Conservation (phyloP, 53 echinoderm and acorn worm species). For the Patiria pectinifera region DNA sequence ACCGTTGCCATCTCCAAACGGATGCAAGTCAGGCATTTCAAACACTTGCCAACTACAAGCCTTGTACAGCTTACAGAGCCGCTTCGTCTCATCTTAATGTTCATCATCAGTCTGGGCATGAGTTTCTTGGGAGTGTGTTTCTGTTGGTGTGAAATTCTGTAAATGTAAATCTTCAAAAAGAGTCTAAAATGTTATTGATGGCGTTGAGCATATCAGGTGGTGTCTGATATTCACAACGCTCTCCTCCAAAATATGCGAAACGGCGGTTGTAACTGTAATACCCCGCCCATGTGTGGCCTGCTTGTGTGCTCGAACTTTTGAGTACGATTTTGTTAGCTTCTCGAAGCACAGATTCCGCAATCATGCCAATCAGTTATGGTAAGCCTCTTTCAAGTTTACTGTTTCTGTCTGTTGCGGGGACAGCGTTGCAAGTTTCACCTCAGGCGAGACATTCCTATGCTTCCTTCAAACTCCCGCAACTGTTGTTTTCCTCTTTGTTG, state of each 20-base stretch:
- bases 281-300: not conserved
- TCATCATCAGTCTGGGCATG: too few relatives aligned
- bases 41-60: too few relatives aligned
- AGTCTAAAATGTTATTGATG: too few relatives aligned
- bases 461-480: slow-evolving; percentile 22
- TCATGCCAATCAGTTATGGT: not conserved
- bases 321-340: slow-evolving; percentile 21
- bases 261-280: slow-evolving; percentile 2
- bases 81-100: too few relatives aligned
- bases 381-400: slow-evolving; percentile 2
- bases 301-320: not conserved
- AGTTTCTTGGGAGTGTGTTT: not conserved
- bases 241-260: too few relatives aligned
- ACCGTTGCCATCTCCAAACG: slow-evolving; percentile 34
- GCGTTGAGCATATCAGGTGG: too few relatives aligned
- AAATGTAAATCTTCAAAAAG: not conserved
- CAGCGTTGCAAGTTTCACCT: not conserved
- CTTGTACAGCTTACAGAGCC: too few relatives aligned
- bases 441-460: not conserved
- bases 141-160: too few relatives aligned
- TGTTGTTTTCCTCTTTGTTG: slow-evolving; percentile 4
- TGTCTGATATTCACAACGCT: too few relatives aligned
- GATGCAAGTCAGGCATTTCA: too few relatives aligned
- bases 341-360: slow-evolving; percentile 37
- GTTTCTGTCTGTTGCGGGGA: slow-evolving; percentile 23